Evolutionary conservation across 2,888 invertebrate species (phyloP).

Genomic region (Caenorhabditis uteleia): DNA sequence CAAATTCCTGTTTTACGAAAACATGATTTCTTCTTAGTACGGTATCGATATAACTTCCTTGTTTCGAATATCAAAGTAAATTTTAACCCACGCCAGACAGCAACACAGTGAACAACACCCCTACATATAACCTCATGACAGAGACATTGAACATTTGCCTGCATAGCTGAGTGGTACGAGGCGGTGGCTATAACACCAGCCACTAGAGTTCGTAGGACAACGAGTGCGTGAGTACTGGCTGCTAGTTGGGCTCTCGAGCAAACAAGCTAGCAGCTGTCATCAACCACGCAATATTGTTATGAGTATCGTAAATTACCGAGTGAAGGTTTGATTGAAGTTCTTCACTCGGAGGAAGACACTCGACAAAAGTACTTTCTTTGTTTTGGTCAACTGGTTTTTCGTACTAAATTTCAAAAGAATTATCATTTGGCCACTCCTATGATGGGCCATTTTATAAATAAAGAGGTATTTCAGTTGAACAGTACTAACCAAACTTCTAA

Average conservation of each 20-base stretch:
- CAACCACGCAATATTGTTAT: constrained; percentile 26
- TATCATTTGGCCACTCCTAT: no score
- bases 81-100: no score
- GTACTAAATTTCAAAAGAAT: no score
- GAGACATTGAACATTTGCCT: constrained; percentile 8
- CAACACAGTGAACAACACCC: no score
- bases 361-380: constrained; percentile 19
- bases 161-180: constrained; percentile 17
- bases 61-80: no score
- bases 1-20: no score
- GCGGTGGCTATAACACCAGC: not conserved
- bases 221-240: constrained; percentile 34
- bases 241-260: constrained; percentile 20
- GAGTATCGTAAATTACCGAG: constrained; percentile 28
- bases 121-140: no score
- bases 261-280: constrained; percentile 38
- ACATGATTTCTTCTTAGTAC: no score
- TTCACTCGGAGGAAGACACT: constrained; percentile 32
- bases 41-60: no score
- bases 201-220: constrained; percentile 5
- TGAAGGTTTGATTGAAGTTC: constrained; percentile 9
- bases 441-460: no score
- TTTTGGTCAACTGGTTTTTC: not conserved
- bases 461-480: no score
- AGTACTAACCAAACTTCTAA: no score